Evolutionary conservation across 2,797 vertebrate species (phyloP).

Genomic region (Pelodytes ibericus): DNA sequence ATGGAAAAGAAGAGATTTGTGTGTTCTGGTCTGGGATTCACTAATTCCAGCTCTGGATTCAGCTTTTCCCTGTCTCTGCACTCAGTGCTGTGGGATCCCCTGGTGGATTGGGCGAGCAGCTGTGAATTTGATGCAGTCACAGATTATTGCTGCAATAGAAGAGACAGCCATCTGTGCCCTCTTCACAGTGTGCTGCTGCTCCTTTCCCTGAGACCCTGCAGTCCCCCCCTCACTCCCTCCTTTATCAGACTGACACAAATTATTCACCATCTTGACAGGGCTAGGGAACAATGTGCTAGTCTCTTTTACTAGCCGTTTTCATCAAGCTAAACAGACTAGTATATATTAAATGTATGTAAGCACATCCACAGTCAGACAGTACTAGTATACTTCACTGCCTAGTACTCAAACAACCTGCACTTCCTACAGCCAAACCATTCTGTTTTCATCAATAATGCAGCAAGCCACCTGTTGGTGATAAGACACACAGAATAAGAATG

Average conservation of each 20-base stretch:
- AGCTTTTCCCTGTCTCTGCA: constrained; percentile 57
- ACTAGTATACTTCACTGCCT: background rate
- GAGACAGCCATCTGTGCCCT: constrained; percentile 64
- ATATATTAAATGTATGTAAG: background rate
- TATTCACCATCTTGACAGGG: constrained; percentile 43
- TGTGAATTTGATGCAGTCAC: constrained; percentile 58
- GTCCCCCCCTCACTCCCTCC: constrained; percentile 32
- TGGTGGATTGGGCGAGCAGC: constrained; percentile 62
- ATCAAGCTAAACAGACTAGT: constrained; percentile 2
- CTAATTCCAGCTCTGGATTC: constrained; percentile 61
- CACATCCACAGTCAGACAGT: background rate
- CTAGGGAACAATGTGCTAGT: constrained; percentile 7
- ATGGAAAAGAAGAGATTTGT: constrained; percentile 66
- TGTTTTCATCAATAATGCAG: constrained; percentile 42
- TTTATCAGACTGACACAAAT: constrained; percentile 59
- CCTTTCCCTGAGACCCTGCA: constrained; percentile 37
- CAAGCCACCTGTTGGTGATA: constrained; percentile 20
- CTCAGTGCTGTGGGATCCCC: constrained; percentile 57
- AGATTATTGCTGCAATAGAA: constrained; percentile 53
- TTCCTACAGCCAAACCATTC: constrained; percentile 27
- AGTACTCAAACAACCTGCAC: constrained; percentile 5
- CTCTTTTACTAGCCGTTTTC: constrained; percentile 2
- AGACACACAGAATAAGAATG: background rate
- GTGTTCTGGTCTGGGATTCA: constrained; percentile 62
- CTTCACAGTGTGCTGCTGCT: constrained; percentile 8